Evolutionary conservation across 2,888 invertebrate species (phyloP).

Genomic region (Euclidia mi): DNA sequence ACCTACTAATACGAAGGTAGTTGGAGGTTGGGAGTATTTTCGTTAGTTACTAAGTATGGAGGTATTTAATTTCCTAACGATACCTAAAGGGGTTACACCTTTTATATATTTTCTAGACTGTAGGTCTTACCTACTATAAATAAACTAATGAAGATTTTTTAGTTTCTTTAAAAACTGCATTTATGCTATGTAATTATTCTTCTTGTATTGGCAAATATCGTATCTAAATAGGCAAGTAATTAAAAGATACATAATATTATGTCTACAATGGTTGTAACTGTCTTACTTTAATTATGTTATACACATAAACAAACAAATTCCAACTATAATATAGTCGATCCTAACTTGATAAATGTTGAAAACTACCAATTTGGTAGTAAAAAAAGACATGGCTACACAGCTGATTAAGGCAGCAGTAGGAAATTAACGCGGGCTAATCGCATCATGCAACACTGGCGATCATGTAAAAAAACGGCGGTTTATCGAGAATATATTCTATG

Average conservation of each 20-base stretch:
- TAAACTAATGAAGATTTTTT: too few relatives aligned
- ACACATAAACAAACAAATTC: not conserved
- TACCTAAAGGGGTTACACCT: too few relatives aligned
- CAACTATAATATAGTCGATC: conserved; percentile 20
- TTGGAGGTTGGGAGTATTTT: too few relatives aligned
- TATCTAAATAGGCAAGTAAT: too few relatives aligned
- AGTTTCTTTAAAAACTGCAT: too few relatives aligned
- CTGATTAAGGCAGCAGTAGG: conserved; percentile 53
- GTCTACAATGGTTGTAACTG: not conserved
- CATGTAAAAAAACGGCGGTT: conserved; percentile 44
- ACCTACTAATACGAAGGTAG: too few relatives aligned
- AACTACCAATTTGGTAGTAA: conserved; percentile 56
- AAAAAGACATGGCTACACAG: conserved; percentile 49
- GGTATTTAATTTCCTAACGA: too few relatives aligned
- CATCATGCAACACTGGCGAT: conserved; percentile 58
- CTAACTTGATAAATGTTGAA: conserved; percentile 53
- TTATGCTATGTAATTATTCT: too few relatives aligned
- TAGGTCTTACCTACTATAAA: too few relatives aligned
- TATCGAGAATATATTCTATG: conserved; percentile 18
- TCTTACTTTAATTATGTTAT: not conserved
- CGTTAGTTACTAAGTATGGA: too few relatives aligned
- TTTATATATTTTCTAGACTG: too few relatives aligned
- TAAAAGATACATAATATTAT: not conserved
- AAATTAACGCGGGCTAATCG: conserved; percentile 60
- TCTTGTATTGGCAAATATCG: too few relatives aligned